Conservation (phyloP, 1,140 invertebrate genomes). For the Procambarus clarkii region DNA sequence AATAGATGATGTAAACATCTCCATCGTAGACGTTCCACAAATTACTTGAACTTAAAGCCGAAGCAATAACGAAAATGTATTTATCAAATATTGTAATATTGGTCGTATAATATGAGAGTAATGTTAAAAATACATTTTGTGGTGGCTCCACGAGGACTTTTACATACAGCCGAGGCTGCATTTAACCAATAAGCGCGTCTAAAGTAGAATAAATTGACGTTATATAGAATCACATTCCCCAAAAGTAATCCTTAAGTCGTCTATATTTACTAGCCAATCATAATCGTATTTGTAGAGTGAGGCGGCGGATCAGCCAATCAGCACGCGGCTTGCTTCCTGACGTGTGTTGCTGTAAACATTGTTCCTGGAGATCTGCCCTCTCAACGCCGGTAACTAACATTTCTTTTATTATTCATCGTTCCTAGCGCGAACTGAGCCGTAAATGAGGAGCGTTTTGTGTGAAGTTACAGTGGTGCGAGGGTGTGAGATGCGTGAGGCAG, state of each 20-base stretch:
- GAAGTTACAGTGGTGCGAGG: neutral
- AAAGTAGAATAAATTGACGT: neutral
- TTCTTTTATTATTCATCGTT: neutral
- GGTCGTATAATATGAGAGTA: neutral
- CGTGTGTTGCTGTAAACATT: constrained; percentile 69
- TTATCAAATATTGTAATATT: too few species aligned
- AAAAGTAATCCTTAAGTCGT: neutral
- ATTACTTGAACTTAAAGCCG: neutral
- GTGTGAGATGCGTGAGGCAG: too few species aligned
- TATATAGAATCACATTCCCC: neutral
- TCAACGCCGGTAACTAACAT: constrained; percentile 53
- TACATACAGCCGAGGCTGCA: neutral
- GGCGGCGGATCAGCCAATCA: constrained; percentile 32
- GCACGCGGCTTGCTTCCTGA: constrained; percentile 36
- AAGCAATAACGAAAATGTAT: too few species aligned
- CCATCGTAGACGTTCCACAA: neutral
- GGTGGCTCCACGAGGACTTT: neutral
- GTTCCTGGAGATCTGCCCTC: constrained; percentile 16
- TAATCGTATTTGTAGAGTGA: neutral
- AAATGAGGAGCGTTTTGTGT: neutral
- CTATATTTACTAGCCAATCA: constrained; percentile 41
- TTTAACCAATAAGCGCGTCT: neutral
- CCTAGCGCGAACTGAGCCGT: neutral
- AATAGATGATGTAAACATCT: constrained; percentile 30
- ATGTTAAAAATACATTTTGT: neutral